Evolutionary conservation across 2,797 vertebrate genomes (phyloP), one percentile per base, ranked within the genome.

Genomic region (Centropyge bicolor): DNA sequence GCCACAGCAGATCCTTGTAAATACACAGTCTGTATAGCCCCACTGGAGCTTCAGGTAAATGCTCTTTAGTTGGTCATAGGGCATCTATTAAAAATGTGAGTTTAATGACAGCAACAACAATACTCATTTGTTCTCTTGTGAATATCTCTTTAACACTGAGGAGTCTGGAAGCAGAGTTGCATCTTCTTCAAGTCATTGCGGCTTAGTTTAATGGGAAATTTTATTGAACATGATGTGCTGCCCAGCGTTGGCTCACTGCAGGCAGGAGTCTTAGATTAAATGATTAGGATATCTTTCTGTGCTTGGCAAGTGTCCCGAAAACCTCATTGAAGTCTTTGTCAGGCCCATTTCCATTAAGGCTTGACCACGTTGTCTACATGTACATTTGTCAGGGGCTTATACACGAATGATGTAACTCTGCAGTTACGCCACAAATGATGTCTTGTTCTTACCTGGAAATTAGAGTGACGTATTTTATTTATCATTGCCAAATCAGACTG

Each of bases 11-110:
- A 82, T 56, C 78, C 88, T 73, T 94, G 89, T 86, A 95, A 84
- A 0, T 99, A 97, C 78, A 91, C 87, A 0, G 94, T 97, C 24
- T 95, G 74, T 68, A 90, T 99, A 20, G 92, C 96, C 57, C 96
- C 97, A 0, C 86, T 99, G 74, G 95, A 95, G 78, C 84, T 99
- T 66, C 96, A 98, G 97, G 98, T 99, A 96, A 90, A 81, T 60
- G 7, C 38, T 71, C 35, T 65, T 31, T 11, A 17, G 59, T 45
- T 63, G 5, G 13, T 36, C 36, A 24, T 0, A 22, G 8, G 7
- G 20, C 3, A 12, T 51, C 24, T 55, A 41, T 64, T 51, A 46
- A 76, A 41, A 22, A 10, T 1, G 2, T 10, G 4, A 17, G 11
- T 31, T 63, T 41, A 10, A n/a, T 51, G 3, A 22, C 48, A 45